Base-by-base conservation (phyloP, 1,140 invertebrate genomes). In the Venturia canescens region DNA sequence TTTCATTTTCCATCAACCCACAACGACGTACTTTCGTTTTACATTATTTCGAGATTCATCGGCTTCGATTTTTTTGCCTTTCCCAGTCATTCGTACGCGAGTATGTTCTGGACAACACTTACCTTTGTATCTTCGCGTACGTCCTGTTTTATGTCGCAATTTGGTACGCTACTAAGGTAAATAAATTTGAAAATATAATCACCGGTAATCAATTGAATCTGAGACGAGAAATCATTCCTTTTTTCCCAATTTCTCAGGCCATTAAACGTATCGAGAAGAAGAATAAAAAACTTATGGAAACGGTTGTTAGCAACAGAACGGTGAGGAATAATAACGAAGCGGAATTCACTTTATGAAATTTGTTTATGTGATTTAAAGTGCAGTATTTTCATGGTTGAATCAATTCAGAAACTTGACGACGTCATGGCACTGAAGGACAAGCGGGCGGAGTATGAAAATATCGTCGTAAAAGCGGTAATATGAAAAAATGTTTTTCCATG, bases 151-250 rank as follows among this genome's bases (percentile, higher is more conserved):
- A 90, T 57, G 71, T 83, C 26, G 83, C 86, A 16, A 34, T 91
- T 2, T 91, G 89, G 89, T 90, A 88, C 71, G 87, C 88, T 31
- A 87, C 88, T 71, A 88, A 88, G 82, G 91, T 92, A 84, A 87
- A 84, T n/a, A n/a, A 71, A 11, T 9, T 6, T 44, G 7, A 6
- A 44, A 9, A 6, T 44, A 44, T 44, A 11, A 11, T 44, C 5
- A 44, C 38, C 38, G 13, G 13, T 44, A 44, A 44, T 11, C 7
- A 5, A 13, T 44, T 11, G 7, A 44, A 9, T 44, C 13, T 11
- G 11, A 44, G 13, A 44, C 7, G 7, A 11, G 5, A 11, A 11
- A 44, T 44, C 38, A 4, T 44, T 44, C 38, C 1, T 44, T 66
- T 16, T 48, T 23, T 69, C n/a, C 18, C 11, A 77, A 69, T 80